These are phyloP conservation scores for Anoncus sp. DNA, from an alignment of 2,888 invertebrate genomes.

Conservation along the genomic window DNA sequence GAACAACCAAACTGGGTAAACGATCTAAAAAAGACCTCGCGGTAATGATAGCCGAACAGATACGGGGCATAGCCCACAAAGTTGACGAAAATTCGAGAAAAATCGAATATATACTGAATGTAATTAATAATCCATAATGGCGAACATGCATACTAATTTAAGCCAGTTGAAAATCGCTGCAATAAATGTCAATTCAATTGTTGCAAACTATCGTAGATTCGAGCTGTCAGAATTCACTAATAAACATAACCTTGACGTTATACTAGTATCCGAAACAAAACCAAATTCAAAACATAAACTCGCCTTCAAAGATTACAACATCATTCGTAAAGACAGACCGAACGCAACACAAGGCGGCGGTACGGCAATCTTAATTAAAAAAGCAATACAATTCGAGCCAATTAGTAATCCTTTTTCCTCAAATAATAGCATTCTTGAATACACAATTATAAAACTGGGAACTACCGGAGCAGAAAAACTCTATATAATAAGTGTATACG, in stretches of 20 bases:
- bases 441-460: no score
- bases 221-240: conserved; percentile 27
- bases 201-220: conserved; percentile 27
- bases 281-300: conserved; percentile 43
- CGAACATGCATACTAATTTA: neutral
- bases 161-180: neutral
- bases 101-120: conserved; percentile 8
- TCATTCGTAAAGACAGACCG: conserved; percentile 17
- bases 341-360: no score
- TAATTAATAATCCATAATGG: neutral
- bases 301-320: conserved; percentile 25
- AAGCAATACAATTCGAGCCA: no score
- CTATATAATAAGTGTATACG: no score
- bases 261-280: conserved; percentile 23
- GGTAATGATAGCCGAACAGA: no score
- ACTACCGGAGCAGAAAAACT: no score
- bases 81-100: conserved; percentile 4
- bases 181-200: conserved; percentile 52
- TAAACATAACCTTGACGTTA: conserved; percentile 38
- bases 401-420: no score
- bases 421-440: no score
- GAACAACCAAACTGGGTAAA: no score
- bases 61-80: neutral
- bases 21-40: no score
- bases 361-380: no score